These are phyloP conservation scores for Megaceryle maxima DNA, from an alignment of 2,113 vertebrate genomes.

Conservation along the genomic window DNA sequence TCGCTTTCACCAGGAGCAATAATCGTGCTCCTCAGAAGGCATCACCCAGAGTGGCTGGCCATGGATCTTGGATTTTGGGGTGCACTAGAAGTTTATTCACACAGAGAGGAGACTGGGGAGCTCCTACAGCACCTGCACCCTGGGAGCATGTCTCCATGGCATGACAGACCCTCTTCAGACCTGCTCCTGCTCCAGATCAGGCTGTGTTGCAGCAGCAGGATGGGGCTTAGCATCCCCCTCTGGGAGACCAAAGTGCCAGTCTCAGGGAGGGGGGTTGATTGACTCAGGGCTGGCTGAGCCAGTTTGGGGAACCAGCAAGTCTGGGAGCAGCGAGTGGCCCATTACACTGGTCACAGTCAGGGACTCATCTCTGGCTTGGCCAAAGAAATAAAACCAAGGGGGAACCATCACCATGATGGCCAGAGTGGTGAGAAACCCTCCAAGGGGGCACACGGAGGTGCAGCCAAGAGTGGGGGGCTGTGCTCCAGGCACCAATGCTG, in stretches of 20 bases:
- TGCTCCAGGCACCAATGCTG: accelerated
- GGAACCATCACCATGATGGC: neutral
- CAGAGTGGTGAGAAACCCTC: neutral
- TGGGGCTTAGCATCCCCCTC: accelerated
- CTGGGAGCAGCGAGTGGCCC: neutral
- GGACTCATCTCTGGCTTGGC: neutral
- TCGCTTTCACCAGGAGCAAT: neutral
- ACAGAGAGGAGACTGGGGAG: neutral
- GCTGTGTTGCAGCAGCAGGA: neutral
- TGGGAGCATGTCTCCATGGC: neutral
- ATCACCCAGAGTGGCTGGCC: accelerated
- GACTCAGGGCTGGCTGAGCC: accelerated
- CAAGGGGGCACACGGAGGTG: accelerated
- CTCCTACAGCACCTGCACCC: accelerated
- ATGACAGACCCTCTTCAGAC: neutral
- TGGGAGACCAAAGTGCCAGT: neutral
- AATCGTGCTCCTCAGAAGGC: neutral
- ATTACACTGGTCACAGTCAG: neutral
- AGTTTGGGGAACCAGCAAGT: neutral
- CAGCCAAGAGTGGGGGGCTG: accelerated
- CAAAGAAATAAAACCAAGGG: neutral
- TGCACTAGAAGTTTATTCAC: neutral
- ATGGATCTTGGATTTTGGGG: neutral
- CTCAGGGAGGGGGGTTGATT: accelerated
- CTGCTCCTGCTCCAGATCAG: accelerated